Percentiles rank a stretch among this genome's conserved stretches.
Evolutionary conservation across 2,113 vertebrate species (phyloP).

Genomic region (Salvelinus alpinus): DNA sequence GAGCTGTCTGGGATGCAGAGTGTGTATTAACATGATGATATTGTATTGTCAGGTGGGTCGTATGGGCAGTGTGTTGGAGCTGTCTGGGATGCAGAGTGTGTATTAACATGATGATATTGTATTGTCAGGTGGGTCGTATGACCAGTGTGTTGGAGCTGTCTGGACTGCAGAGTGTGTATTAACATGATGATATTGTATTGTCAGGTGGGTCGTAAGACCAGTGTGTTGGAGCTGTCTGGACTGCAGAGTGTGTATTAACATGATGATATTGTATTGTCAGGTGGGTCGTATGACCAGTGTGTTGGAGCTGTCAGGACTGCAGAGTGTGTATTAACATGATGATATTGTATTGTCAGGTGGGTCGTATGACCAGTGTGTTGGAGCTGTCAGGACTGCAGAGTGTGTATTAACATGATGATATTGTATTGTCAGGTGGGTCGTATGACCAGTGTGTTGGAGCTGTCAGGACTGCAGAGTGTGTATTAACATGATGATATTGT

Average conservation of each 20-base stretch:
- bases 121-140: background rate
- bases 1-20: too few relatives aligned
- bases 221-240: too few relatives aligned
- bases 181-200: background rate
- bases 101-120: background rate
- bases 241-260: too few relatives aligned
- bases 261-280: too few relatives aligned
- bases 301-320: background rate
- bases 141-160: slow-evolving; percentile 69
- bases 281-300: background rate
- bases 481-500: too few relatives aligned
- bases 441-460: too few relatives aligned
- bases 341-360: background rate
- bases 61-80: background rate
- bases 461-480: too few relatives aligned
- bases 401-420: background rate
- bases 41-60: too few relatives aligned
- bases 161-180: too few relatives aligned
- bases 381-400: background rate
- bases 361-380: slow-evolving; percentile 69
- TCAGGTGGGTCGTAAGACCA: background rate
- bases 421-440: background rate
- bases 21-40: too few relatives aligned
- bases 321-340: too few relatives aligned
- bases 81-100: background rate